Base-by-base conservation (phyloP, 2,888 invertebrate species). In the Lissonota sp. region DNA sequence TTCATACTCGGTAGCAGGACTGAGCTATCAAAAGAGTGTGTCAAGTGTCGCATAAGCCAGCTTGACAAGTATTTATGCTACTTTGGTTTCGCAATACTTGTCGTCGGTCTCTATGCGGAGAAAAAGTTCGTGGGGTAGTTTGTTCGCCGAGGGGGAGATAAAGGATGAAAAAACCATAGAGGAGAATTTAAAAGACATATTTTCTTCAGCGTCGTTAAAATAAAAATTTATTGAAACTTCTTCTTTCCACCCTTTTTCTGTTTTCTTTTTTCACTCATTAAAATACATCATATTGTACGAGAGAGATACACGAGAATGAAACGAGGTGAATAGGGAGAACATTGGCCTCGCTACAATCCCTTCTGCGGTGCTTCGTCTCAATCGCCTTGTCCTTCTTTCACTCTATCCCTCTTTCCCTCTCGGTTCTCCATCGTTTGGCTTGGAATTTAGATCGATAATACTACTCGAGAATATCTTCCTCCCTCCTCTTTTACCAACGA, bases 21-120 rank as follows among this genome's bases (percentile, higher is more conserved):
- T 44, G 2, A 44, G 44, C 37, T 39, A 66, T 62, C 66, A 14
- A 51, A 85, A 84, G 87, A 89, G 88, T 89, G 88, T 90, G 89
- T 90, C 90, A 89, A 90, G 91, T 90, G 86, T 90, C 88, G 82
- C 87, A 87, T 88, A 89, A 89, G 88, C 90, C 89, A 89, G 85
- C 79, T 16, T 37, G 44, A n/a, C 70, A 40, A 63, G 39, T 58
- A 58, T 64, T 53, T 16, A 42, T 64, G 64, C 44, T 64, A 71
- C 79, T 71, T 62, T 40, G 60, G 55, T 53, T 42, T 57, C 57
- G n/a, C 10, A 26, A 51, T 57, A 57, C 1, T 16, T 5, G 7
- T 10, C n/a, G 12, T 14, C 10, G 39, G 51, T 4, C 6, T n/a
- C n/a, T n/a, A n/a, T n/a, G n/a, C n/a, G n/a, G n/a, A n/a, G n/a